Conservation (phyloP, 2,797 vertebrate species). For the Ispidina lecontei region DNA sequence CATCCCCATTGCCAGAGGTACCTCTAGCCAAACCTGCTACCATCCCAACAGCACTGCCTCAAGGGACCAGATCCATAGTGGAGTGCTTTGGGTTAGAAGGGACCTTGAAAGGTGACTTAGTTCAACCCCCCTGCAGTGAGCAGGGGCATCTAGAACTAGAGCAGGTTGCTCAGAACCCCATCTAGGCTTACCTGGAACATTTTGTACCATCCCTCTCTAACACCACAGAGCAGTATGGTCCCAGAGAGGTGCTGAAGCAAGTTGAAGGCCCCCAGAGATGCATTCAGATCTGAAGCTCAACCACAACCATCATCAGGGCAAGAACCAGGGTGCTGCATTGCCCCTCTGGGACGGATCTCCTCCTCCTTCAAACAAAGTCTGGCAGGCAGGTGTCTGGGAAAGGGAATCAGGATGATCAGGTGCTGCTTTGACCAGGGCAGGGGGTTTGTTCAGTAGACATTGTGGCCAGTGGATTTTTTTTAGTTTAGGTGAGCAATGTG, state of each 20-base stretch:
- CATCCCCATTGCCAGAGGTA: rapidly evolving
- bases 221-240: background rate
- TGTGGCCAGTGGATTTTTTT: background rate
- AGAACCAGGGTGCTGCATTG: rapidly evolving
- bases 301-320: background rate
- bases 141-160: background rate
- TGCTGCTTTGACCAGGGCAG: background rate
- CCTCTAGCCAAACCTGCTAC: background rate
- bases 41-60: rapidly evolving
- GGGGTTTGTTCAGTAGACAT: background rate
- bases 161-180: background rate
- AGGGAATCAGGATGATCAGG: background rate
- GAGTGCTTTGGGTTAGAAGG: background rate
- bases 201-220: background rate
- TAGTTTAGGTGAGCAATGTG: rapidly evolving
- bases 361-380: background rate
- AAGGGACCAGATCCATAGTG: rapidly evolving
- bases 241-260: background rate
- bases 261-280: background rate
- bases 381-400: background rate
- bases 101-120: too few relatives aligned
- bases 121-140: too few relatives aligned
- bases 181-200: background rate
- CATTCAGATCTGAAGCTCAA: background rate
- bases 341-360: background rate